Evolutionary conservation across 2,888 invertebrate genomes (phyloP), one percentile per base, ranked within the genome.

Genomic region (Argyra leucocephala): DNA sequence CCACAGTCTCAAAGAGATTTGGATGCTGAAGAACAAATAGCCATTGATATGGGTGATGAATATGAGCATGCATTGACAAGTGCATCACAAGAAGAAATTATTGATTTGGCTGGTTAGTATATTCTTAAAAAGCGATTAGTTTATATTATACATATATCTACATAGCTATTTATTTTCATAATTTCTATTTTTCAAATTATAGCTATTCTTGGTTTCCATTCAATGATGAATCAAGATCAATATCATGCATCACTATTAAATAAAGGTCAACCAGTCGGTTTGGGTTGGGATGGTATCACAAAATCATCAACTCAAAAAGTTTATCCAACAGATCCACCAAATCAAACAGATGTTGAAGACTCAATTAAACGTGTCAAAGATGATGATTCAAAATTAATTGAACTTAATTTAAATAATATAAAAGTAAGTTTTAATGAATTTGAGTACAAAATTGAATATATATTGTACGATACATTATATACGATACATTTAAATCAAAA

Each of bases 191-290:
- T 57, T 57, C 22, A 3, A 18, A 21, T 61, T 62, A 2, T 82
- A 93, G 97, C 96, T 79, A 96, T 97, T 81, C 86, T 97, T 77
- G 99, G 98, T 76, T 96, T 99, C 86, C 98, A 99, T 83, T 97
- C 97, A 69, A 97, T 99, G 94, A 93, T 99, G 90, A 99, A 97
- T 80, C 99, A 99, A 83, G 96, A 97, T 78, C 99, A 99, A 82
- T 99, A 96, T 82, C 96, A 98, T 83, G 96, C 96, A 68, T 97
- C 98, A 58, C 83, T 95, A 68, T 81, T 93, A 70, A 95, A 94
- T 83, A 94, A 94, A 81, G 93, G 91, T 26, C 92, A 93, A 76
- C 92, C 92, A 0, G 85, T 92, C 68, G 93, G 93, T 61, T 81
- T 93, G 74, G 94, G 93, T 70, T 94, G 93, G 93, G 92, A 93